Conservation (phyloP, 1,140 invertebrate species). For the Drosophila bifasciata region DNA sequence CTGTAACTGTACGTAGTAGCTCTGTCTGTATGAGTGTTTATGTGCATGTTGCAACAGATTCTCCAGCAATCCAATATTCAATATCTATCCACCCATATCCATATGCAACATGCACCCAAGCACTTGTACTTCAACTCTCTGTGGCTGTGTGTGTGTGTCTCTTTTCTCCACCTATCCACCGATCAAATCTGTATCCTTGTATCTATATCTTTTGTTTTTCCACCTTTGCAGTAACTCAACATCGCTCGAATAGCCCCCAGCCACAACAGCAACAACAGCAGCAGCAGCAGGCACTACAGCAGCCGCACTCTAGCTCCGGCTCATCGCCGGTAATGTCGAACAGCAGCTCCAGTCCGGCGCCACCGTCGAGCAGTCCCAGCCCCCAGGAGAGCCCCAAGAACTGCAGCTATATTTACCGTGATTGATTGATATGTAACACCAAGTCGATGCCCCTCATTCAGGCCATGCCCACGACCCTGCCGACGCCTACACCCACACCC, state of each 20-base stretch:
- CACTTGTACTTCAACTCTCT: constrained; percentile 57
- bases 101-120: constrained; percentile 53
- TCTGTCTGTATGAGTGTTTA: constrained; percentile 32
- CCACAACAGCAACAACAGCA: constrained; percentile 58
- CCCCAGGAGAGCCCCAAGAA: constrained; percentile 84
- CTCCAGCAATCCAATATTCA: too few species aligned
- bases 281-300: constrained; percentile 51
- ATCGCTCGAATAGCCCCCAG: constrained; percentile 84
- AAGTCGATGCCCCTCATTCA: constrained; percentile 84
- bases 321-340: constrained; percentile 84
- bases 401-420: constrained; percentile 84
- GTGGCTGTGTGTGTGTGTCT: constrained; percentile 21
- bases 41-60: constrained; percentile 65
- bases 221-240: constrained; percentile 82
- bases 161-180: constrained; percentile 2
- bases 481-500: constrained; percentile 12
- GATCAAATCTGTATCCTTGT: too few species aligned
- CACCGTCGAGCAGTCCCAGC: constrained; percentile 84
- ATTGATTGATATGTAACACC: constrained; percentile 84
- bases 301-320: constrained; percentile 81
- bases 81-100: too few species aligned
- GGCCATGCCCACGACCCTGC: constrained; percentile 48
- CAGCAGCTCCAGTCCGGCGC: constrained; percentile 84
- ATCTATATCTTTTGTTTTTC: neutral
- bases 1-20: constrained; percentile 37